phyloP scores from a whole-genome alignment of 2,888 invertebrate genomes.

The Parasteatoda lunata region DNA sequence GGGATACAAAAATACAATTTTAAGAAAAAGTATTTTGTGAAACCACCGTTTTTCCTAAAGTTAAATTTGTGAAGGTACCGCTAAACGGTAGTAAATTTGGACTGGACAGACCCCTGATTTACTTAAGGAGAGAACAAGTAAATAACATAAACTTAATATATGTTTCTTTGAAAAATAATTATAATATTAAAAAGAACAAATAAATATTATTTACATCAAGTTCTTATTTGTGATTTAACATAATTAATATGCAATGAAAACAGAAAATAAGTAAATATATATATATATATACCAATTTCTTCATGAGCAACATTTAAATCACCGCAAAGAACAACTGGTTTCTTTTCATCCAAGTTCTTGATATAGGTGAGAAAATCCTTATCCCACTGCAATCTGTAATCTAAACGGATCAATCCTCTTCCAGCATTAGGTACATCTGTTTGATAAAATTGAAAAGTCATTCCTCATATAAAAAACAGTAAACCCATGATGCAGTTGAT shows the following conservation, averaged over 20 bases:
- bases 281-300: constrained; percentile 84
- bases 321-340: constrained; percentile 95
- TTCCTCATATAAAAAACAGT: not conserved
- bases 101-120: too few species aligned
- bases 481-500: too few species aligned
- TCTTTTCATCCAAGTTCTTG: constrained; percentile 85
- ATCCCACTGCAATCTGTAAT: constrained; percentile 93
- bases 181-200: too few species aligned
- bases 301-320: constrained; percentile 98
- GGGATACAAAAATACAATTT: too few species aligned
- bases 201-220: too few species aligned
- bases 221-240: not conserved
- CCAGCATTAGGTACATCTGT: constrained; percentile 96
- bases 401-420: constrained; percentile 87
- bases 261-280: not conserved
- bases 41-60: too few species aligned
- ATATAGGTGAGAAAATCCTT: constrained; percentile 85
- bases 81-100: too few species aligned
- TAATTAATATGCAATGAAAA: not conserved
- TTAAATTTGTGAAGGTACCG: too few species aligned
- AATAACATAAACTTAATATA: too few species aligned
- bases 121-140: too few species aligned
- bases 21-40: too few species aligned
- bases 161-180: too few species aligned
- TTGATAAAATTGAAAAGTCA: constrained; percentile 1